Base-by-base conservation (phyloP, 2,888 invertebrate genomes). In the Ametastegia equiseti region DNA sequence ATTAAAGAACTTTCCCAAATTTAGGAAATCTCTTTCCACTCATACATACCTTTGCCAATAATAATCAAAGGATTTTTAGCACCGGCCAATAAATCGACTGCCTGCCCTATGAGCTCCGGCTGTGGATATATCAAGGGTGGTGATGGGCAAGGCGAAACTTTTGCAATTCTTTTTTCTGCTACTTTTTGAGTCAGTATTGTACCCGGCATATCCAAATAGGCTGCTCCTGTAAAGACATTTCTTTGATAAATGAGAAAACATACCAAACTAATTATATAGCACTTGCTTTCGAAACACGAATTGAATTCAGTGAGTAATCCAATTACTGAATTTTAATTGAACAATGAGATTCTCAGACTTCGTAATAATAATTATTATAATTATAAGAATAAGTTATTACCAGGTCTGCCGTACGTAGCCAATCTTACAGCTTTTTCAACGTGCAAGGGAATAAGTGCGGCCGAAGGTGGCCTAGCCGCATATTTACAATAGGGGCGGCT, bases 401-500 rank as follows among this genome's bases (percentile, higher is more conserved):
- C 99, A 15, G 98, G 98, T 81, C 98, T 94, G 9, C 99, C 99
- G 87, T 95, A 96, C 60, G 95, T 95, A 5, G 97, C 94, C 80
- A 95, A 93, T 19, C 98, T 94, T 1, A 98, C 95, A 0, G 99
- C 98, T 92, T 97, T 97, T 92, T 98, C 98, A 2, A 98, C 96
- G 91, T 97, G 98, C 86, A 95, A 93, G 0, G 98, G 98, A 86
- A 98, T 97, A 80, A 97, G 94, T 0, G 94, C 92, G 1, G 97
- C 94, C 23, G 95, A 96, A 3, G 97, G 96, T 0, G 98, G 98
- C 57, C 98, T 94, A 0, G 96, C 97, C 0, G 97, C 94, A 91
- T 98, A 98, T 93, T 99, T 99, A 92, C 97, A 97, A 90, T 97
- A 98, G 3, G 96, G 94, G n/a, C 97, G 94, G 81, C 97, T 95